Percentiles rank a stretch among this genome's conserved stretches.
Conservation (phyloP, 1,140 invertebrate genomes). For the Ceratina calcarata region DNA sequence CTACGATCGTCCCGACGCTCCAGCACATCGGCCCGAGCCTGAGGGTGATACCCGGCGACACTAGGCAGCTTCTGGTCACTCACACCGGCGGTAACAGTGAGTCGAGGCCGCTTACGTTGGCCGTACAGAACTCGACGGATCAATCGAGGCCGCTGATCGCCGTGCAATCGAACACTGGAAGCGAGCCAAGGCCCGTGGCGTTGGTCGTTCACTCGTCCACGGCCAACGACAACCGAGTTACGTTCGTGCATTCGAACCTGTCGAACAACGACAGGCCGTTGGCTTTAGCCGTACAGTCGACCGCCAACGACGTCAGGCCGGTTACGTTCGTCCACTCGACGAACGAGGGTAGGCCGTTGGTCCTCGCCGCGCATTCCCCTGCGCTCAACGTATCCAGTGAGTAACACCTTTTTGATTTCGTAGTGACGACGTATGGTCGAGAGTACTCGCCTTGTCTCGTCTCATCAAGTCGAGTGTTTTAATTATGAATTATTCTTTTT, state of each 20-base stretch:
- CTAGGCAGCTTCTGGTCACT: slow-evolving; percentile 75
- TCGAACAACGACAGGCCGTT: slow-evolving; percentile 77
- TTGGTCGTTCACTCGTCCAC: slow-evolving; percentile 78
- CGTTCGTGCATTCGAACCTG: slow-evolving; percentile 78
- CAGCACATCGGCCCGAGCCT: slow-evolving; percentile 75
- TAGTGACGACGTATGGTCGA: too few species aligned
- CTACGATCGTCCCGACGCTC: slow-evolving; percentile 77
- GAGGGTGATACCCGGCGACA: slow-evolving; percentile 77
- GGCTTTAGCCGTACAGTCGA: slow-evolving; percentile 76
- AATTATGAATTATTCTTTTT: not conserved
- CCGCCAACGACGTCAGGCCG: slow-evolving; percentile 76
- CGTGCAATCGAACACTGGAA: slow-evolving; percentile 72
- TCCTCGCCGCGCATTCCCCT: slow-evolving; percentile 75
- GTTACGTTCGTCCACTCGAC: slow-evolving; percentile 78
- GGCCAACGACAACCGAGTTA: slow-evolving; percentile 78
- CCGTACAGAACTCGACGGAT: slow-evolving; percentile 70
- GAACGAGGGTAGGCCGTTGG: slow-evolving; percentile 76
- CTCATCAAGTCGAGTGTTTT: not conserved
- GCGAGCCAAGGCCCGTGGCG: slow-evolving; percentile 76
- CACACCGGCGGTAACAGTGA: slow-evolving; percentile 75
- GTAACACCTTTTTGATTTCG: slow-evolving; percentile 37
- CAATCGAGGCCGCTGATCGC: slow-evolving; percentile 73
- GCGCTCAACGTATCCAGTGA: slow-evolving; percentile 76
- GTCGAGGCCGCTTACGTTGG: slow-evolving; percentile 70
- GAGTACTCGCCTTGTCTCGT: too few species aligned